These are phyloP conservation scores for Lypha dubia DNA, from an alignment of 2,888 invertebrate genomes.

Conservation along the genomic window DNA sequence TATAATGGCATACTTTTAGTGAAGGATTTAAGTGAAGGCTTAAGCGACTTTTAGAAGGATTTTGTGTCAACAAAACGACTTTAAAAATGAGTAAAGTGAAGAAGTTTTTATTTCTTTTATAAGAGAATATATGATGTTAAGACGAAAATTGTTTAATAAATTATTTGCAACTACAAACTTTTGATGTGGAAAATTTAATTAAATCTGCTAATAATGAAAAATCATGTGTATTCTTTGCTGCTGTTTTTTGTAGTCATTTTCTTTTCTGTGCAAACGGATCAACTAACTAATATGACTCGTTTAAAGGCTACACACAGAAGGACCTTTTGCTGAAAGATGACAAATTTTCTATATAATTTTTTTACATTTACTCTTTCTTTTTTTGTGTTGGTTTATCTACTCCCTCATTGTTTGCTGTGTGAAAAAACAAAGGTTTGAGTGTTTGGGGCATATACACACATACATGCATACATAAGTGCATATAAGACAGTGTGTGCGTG, in stretches of 20 bases:
- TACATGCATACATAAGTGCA: no score
- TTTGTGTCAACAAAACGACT: not conserved
- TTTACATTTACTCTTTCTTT: slow-evolving; percentile 39
- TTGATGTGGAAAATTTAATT: not conserved
- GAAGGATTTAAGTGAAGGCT: slow-evolving; percentile 16
- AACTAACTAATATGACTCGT: not conserved
- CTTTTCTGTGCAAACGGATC: no score
- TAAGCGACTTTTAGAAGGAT: slow-evolving; percentile 11
- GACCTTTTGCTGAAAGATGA: slow-evolving; percentile 44
- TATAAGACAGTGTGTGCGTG: no score
- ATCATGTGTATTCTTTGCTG: no score
- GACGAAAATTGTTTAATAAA: not conserved
- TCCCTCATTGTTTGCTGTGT: not conserved
- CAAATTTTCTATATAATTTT: slow-evolving; percentile 61
- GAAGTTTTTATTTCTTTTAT: not conserved
- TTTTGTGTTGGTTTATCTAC: no score
- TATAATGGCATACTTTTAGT: slow-evolving; percentile 52
- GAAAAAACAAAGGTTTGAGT: slow-evolving; percentile 21
- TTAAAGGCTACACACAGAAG: not conserved
- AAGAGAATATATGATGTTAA: not conserved
- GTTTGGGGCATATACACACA: no score
- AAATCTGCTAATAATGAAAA: no score
- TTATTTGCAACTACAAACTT: not conserved
- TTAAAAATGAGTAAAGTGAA: not conserved
- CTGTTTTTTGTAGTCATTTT: no score